phyloP scores from a whole-genome alignment of 2,797 vertebrate genomes.

The Schizopygopsis malacanthus region DNA sequence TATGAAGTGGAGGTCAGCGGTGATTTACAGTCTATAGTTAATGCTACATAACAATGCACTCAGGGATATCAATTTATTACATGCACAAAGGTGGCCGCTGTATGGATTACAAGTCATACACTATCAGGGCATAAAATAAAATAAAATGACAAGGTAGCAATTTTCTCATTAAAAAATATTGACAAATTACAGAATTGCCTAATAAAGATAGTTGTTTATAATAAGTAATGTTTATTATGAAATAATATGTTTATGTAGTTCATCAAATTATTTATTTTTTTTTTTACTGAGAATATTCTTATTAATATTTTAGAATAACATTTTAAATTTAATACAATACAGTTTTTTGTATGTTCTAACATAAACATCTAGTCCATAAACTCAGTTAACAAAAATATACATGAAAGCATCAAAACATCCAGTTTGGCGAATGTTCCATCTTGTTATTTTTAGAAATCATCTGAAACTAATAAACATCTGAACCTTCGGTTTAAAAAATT shows the following conservation, averaged over 20 bases:
- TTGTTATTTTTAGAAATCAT: neutral
- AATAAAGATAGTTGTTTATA: neutral
- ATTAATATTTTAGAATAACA: neutral
- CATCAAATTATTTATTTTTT: neutral
- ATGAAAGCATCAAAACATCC: no score
- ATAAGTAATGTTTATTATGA: neutral
- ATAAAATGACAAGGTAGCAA: neutral
- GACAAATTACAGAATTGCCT: neutral
- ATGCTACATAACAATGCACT: slow-evolving; percentile 28
- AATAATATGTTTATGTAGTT: neutral
- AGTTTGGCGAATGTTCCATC: neutral
- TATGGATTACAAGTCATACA: slow-evolving; percentile 7
- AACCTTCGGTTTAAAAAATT: no score
- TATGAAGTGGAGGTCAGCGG: slow-evolving; percentile 16
- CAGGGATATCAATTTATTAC: slow-evolving; percentile 29
- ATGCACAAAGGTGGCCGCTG: neutral
- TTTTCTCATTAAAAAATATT: neutral
- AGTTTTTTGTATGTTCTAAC: neutral
- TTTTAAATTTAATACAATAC: neutral
- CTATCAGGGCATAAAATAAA: neutral
- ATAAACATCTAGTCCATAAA: neutral
- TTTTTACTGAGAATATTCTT: neutral
- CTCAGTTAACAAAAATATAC: neutral
- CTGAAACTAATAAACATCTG: neutral
- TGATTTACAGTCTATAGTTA: slow-evolving; percentile 41